A percentile compares a stretch with the other conserved stretches of the same genome.
These are phyloP conservation scores for Rhabdomys pumilio DNA, from an alignment of 2,797 vertebrate species.

Conservation along the genomic window DNA sequence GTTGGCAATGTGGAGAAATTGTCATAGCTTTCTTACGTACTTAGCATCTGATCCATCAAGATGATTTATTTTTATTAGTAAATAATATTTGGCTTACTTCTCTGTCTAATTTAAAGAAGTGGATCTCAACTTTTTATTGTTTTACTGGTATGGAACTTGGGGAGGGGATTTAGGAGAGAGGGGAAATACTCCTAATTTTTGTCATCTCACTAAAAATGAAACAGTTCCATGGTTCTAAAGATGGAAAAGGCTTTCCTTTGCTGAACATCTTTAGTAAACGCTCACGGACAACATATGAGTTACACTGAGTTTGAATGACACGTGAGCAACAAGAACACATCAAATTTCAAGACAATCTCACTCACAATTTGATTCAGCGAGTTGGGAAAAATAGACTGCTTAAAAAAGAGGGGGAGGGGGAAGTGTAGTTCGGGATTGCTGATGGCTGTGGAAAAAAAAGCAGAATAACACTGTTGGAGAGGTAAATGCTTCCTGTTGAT, in stretches of 20 bases:
- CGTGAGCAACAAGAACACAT: conserved; percentile 66
- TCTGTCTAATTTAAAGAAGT: conserved; percentile 23
- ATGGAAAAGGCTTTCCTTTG: conserved; percentile 58
- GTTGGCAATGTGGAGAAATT: neutral
- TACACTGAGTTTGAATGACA: conserved; percentile 71
- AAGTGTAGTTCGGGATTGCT: neutral
- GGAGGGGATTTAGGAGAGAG: conserved; percentile 45
- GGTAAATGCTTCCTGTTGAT: conserved; percentile 51
- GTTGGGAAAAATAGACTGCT: conserved; percentile 72
- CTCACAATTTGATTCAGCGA: conserved; percentile 71
- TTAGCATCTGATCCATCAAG: neutral
- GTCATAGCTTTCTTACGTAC: neutral
- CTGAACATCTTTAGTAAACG: conserved; percentile 64
- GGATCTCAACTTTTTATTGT: neutral
- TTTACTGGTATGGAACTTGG: neutral
- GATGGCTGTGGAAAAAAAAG: conserved; percentile 58
- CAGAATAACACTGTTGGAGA: conserved; percentile 57
- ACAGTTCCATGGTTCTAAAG: neutral
- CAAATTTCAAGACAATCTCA: conserved; percentile 69
- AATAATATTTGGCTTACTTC: neutral
- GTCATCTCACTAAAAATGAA: conserved; percentile 66
- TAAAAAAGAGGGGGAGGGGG: conserved; percentile 33
- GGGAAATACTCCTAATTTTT: neutral
- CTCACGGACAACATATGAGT: conserved; percentile 58
- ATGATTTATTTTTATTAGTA: neutral